A percentile compares a stretch with the other conserved stretches of the same genome.
These are phyloP conservation scores for Terrapene triunguis DNA, from an alignment of 2,113 vertebrate species.

Conservation along the genomic window DNA sequence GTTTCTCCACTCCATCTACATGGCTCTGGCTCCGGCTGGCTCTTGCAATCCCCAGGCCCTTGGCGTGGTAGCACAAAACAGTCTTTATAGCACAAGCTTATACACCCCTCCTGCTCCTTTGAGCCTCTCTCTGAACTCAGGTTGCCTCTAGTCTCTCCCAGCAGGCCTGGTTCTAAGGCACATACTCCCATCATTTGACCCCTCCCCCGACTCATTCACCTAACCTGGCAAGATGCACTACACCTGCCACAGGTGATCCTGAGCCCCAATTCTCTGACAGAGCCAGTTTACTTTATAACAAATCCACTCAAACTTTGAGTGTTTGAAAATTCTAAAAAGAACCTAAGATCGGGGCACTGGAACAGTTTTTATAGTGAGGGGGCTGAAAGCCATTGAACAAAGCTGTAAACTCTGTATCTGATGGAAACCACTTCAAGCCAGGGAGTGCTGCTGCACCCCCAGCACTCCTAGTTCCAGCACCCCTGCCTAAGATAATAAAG, in stretches of 20 bases:
- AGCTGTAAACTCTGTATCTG: no score
- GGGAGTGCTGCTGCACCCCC: no score
- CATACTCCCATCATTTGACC: conserved; percentile 2
- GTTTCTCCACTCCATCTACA: neutral
- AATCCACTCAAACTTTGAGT: neutral
- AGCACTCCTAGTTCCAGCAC: no score
- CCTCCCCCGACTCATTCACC: conserved; percentile 12
- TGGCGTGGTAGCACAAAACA: neutral
- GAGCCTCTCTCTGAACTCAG: conserved; percentile 51
- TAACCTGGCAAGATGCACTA: conserved; percentile 41
- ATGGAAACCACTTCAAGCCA: no score
- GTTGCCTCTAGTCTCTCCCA: conserved; percentile 59
- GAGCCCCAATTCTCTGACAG: neutral
- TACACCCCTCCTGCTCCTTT: conserved; percentile 25
- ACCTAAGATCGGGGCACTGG: neutral
- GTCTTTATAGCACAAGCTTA: neutral
- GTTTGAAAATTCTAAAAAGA: neutral
- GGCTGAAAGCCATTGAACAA: no score
- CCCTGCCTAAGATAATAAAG: neutral
- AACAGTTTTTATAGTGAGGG: no score
- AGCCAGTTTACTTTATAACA: neutral
- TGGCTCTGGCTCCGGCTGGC: neutral
- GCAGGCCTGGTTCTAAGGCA: conserved; percentile 54
- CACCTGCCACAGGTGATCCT: conserved; percentile 39
- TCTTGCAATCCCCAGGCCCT: neutral